Base-by-base conservation (phyloP, 1,140 invertebrate genomes). In the Drosophila persimilis region DNA sequence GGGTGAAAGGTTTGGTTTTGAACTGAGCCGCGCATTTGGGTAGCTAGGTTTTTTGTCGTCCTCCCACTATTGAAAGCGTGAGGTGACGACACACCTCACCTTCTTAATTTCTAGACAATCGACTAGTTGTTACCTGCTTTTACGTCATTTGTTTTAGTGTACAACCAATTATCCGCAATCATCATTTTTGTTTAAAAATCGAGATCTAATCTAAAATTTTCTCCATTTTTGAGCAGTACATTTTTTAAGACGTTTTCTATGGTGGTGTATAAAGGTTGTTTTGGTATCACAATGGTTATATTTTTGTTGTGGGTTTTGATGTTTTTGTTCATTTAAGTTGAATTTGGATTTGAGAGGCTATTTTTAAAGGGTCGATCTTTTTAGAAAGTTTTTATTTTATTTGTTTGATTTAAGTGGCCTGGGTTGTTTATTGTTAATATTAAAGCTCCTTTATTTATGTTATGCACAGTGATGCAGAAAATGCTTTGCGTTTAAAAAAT, bases 131-230 rank as follows among this genome's bases (percentile, higher is more conserved):
- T n/a, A 13, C 24, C 15, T 48, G 45, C 54, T 44, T 15, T 41
- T 29, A 13, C 48, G 54, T 53, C 48, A 17, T 62, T 55, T 20
- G 43, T 80, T 84, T 86, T 74, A 80, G 89, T 90, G 89, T 80
- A 84, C 89, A 90, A 90, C 89, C 89, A 90, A 90, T 90, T 90
- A 90, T 90, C 89, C 89, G 85, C 89, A 90, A 90, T 90, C 89
- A 90, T 90, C 89, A 90, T 90, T 69, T 86, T 84, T 67, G 61
- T 65, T 77, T 90, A 90, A 90, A 90, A 90, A 89, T 90, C 83
- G 84, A 90, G 88, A 90, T 90, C 73, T 78, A 77, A 83, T 88
- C 79, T 77, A 63, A 60, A 41, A 53, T 43, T 72, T 83, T 59
- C 54, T 72, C 54, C 76, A 67, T 73, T 51, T 86, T 77, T 74